These are phyloP conservation scores for Leucophenga montana DNA, from an alignment of 2,888 invertebrate genomes.

Conservation along the genomic window DNA sequence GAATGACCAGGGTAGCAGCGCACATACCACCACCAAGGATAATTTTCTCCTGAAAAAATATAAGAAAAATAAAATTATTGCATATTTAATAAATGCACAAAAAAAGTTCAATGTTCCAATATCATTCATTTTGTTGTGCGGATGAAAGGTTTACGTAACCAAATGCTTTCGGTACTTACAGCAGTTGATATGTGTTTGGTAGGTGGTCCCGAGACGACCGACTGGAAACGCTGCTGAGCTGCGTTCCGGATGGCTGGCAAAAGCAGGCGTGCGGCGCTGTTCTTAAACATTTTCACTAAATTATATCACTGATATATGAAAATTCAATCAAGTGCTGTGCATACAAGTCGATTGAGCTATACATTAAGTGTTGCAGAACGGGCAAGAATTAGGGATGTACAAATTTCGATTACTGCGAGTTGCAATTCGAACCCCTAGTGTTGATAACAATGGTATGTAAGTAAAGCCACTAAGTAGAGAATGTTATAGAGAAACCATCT, in stretches of 20 bases:
- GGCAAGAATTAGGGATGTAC: too few species aligned
- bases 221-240: constrained; percentile 67
- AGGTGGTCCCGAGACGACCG: constrained; percentile 70
- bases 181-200: constrained; percentile 65
- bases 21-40: constrained; percentile 69
- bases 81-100: constrained; percentile 7
- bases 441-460: too few species aligned
- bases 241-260: constrained; percentile 67
- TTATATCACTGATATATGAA: not conserved
- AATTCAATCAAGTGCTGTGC: too few species aligned
- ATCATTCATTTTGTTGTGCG: not conserved
- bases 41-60: constrained; percentile 64
- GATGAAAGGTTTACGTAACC: constrained; percentile 44
- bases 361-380: too few species aligned
- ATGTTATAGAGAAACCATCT: too few species aligned
- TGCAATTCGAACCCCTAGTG: too few species aligned
- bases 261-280: constrained; percentile 66
- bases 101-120: not conserved
- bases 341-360: too few species aligned
- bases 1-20: constrained; percentile 60
- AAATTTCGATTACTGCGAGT: too few species aligned
- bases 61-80: too few species aligned
- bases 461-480: too few species aligned
- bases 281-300: constrained; percentile 64
- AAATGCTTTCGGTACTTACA: constrained; percentile 59